Conservation (phyloP, 2,888 invertebrate species). For the Eucera pruinosa region DNA sequence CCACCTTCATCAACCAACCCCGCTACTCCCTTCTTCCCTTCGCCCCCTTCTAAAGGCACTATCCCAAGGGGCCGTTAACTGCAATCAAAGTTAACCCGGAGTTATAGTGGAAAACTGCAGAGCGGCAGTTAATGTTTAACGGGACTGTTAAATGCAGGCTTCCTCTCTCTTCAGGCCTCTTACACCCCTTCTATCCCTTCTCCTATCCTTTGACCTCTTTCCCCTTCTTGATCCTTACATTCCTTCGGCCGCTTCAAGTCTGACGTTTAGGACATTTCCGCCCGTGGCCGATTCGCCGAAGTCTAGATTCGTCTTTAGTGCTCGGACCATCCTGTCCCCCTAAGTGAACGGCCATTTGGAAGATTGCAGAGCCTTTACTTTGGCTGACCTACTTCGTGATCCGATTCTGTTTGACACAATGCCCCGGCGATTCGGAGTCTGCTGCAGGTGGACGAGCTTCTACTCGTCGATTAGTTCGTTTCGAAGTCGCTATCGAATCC, state of each 20-base stretch:
- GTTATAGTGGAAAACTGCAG: conserved; percentile 80
- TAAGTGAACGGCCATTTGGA: conserved; percentile 56
- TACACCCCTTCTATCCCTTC: neutral
- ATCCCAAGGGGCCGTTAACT: conserved; percentile 81
- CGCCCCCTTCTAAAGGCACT: conserved; percentile 75
- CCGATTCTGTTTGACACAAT: conserved; percentile 58
- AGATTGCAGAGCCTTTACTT: conserved; percentile 46
- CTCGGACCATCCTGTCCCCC: conserved; percentile 46
- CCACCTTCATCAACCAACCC: conserved; percentile 64
- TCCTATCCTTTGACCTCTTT: neutral
- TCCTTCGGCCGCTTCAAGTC: conserved; percentile 10
- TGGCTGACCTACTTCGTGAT: conserved; percentile 54
- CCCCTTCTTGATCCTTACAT: neutral
- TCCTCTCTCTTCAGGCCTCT: conserved; percentile 52
- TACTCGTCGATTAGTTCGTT: conserved; percentile 44
- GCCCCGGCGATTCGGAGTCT: conserved; percentile 27
- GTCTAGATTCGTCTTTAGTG: conserved; percentile 43
- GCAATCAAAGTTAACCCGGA: conserved; percentile 83
- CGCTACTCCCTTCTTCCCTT: conserved; percentile 52
- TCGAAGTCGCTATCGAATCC: conserved; percentile 23
- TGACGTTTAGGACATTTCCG: conserved; percentile 54
- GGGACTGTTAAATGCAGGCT: conserved; percentile 81
- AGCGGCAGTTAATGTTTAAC: conserved; percentile 83
- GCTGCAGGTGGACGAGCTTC: conserved; percentile 16
- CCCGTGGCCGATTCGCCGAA: conserved; percentile 24